phyloP scores from a whole-genome alignment of 2,797 vertebrate genomes.

The Chaetodon trifasciatus region DNA sequence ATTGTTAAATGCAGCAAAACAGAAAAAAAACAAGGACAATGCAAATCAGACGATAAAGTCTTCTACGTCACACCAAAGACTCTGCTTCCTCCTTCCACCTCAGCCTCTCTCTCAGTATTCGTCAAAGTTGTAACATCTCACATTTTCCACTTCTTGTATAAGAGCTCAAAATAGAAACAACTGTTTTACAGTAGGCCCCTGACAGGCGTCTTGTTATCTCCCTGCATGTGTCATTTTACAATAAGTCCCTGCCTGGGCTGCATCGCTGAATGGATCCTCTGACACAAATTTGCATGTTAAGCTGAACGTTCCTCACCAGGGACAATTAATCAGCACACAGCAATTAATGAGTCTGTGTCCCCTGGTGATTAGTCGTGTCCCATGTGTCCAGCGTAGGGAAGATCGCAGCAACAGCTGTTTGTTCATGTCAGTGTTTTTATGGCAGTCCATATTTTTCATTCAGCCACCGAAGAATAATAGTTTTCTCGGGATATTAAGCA shows the following conservation, averaged over 20 bases:
- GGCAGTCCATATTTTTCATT: slow-evolving; percentile 45
- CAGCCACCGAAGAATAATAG: slow-evolving; percentile 11
- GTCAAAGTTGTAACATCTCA: slow-evolving; percentile 49
- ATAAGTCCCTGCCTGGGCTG: slow-evolving; percentile 64
- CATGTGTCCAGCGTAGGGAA: slow-evolving; percentile 70
- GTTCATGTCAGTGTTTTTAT: slow-evolving; percentile 63
- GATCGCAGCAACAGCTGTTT: slow-evolving; percentile 79
- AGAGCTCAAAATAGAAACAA: slow-evolving; percentile 67
- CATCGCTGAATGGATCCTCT: slow-evolving; percentile 61
- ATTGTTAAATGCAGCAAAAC: slow-evolving; percentile 31
- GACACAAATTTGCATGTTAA: slow-evolving; percentile 84
- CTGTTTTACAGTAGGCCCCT: slow-evolving; percentile 66
- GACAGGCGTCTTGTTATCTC: slow-evolving; percentile 75
- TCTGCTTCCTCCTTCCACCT: slow-evolving; percentile 21
- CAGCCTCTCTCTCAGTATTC: slow-evolving; percentile 26
- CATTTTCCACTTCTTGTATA: slow-evolving; percentile 45
- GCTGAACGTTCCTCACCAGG: slow-evolving; percentile 71
- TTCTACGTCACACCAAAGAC: slow-evolving; percentile 19
- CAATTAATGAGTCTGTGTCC: slow-evolving; percentile 81
- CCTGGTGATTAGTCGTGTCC: slow-evolving; percentile 82
- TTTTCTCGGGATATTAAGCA: slow-evolving; percentile 43
- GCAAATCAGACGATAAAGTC: slow-evolving; percentile 46
- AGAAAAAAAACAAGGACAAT: slow-evolving; percentile 29
- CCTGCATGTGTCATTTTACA: slow-evolving; percentile 73
- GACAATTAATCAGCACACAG: slow-evolving; percentile 81